Evolutionary conservation across 2,888 invertebrate genomes (phyloP), one percentile per base, ranked within the genome.

Genomic region (Agonum fuliginosum): DNA sequence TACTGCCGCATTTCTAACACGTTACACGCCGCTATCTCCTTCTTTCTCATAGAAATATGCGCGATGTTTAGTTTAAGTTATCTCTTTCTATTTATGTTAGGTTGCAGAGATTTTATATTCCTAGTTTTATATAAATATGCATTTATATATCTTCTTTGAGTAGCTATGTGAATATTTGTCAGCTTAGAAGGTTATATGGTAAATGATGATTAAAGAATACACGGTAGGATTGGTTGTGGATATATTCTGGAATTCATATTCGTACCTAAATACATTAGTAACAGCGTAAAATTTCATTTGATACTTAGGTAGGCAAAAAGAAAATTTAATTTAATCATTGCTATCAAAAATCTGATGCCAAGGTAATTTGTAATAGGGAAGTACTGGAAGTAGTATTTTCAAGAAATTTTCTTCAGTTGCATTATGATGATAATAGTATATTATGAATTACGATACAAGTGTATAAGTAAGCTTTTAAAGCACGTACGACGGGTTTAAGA

Each of bases 1-100:
- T 72, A 72, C 58, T 58, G 72, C 72, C 72, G 58, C 58, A 58
- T 72, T 72, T 54, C 72, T 72, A 72, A 41, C 72, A 58, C 72
- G 72, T 54, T 37, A 58, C 14, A 17, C 46, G 27, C 48, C 20
- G 41, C n/a, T 34, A 20, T 41, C 58, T 34, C 22, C 17, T n/a
- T 72, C 72, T 72, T 17, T 20, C 20, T 34, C 37, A 70, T 67
- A n/a, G 12, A n/a, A n/a, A 6, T 12, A 2, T 24, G 17, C 24
- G 14, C n/a, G 20, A 41, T n/a, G 41, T 6, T 4, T 67, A 20
- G 6, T 30, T 1, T 46, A 46, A n/a, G 17, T 30, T 46, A 43
- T 70, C 46, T 70, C 37, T 24, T 43, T 46, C 37, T 46, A 41
- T 70, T 46, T 43, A 27, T 70, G 46, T 70, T 70, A 70, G 8